phyloP scores from a whole-genome alignment of 2,797 vertebrate genomes.

The Syngnathus rostellatus region DNA sequence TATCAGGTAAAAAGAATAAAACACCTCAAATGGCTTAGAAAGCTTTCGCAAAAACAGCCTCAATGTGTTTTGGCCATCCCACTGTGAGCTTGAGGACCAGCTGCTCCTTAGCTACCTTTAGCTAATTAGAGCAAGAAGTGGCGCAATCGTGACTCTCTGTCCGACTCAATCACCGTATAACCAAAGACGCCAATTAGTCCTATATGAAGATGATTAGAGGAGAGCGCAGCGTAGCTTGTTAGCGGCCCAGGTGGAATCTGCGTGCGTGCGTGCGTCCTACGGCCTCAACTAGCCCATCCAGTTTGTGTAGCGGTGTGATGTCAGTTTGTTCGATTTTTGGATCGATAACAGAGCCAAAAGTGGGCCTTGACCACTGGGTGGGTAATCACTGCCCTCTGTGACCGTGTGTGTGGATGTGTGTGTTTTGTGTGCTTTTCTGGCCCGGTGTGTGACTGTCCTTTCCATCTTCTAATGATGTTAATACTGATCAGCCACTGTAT shows the following conservation, averaged over 20 bases:
- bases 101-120: conserved; percentile 29
- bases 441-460: conserved; percentile 36
- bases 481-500: conserved; percentile 51
- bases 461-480: conserved; percentile 52
- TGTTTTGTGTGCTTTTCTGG: conserved; percentile 29
- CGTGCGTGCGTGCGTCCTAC: conserved; percentile 12
- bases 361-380: conserved; percentile 53
- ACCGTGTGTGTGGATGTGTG: conserved; percentile 26
- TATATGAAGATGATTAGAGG: conserved; percentile 56
- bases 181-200: conserved; percentile 58
- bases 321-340: conserved; percentile 56
- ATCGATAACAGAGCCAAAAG: conserved; percentile 64
- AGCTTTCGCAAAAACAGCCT: conserved; percentile 6
- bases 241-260: conserved; percentile 35
- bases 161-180: conserved; percentile 53
- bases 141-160: conserved; percentile 39
- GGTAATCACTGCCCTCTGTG: conserved; percentile 47
- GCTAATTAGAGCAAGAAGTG: conserved; percentile 60
- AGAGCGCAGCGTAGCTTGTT: conserved; percentile 38
- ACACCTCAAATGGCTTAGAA: neutral
- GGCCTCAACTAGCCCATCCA: conserved; percentile 31
- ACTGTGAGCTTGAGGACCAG: conserved; percentile 39
- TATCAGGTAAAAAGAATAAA: neutral
- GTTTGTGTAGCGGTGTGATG: conserved; percentile 48
- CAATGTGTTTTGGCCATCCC: conserved; percentile 10